Evolutionary conservation across 2,888 invertebrate genomes (phyloP), one percentile per base, ranked within the genome.

Genomic region (Hirtodrosophila trivittata): DNA sequence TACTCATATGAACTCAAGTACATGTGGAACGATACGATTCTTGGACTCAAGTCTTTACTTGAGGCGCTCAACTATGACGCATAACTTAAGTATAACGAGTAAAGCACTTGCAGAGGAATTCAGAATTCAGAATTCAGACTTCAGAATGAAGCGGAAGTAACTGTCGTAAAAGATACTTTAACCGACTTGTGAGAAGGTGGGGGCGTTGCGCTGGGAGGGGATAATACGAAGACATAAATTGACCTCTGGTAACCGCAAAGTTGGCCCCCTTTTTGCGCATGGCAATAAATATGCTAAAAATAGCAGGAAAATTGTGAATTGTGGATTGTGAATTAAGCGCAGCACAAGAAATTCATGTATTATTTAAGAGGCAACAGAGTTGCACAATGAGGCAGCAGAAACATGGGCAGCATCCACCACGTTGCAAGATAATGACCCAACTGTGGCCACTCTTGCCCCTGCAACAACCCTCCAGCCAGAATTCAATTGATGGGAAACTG

Each of bases 201-300:
- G 37, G 7, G 35, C 6, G 1, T 1, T 21, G 2, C 2, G 5
- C 18, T 21, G 2, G 18, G 2, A 21, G 18, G 2, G 18, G 5
- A n/a, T n/a, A 58, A 56, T 47, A 65, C 57, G 39, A 57, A 64
- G 56, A 21, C 65, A 66, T 57, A 69, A 83, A 75, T 81, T 80
- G 83, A 81, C 80, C 80, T 66, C 65, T 64, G 59, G 70, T 58
- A 70, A 73, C 70, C 76, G 64, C 63, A 57, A 43, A 43, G 56
- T 62, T 62, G 56, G 60, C 74, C 80, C 55, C 66, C 56, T 65
- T 76, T 67, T 57, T 58, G 82, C 49, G 60, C 78, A 66, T 55
- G 71, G 72, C 75, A 81, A 81, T 81, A 68, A 81, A 75, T 66
- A 52, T 68, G 76, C 82, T 82, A 84, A 82, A 82, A 82, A 82